Conservation (phyloP, 1,140 invertebrate genomes). For the Dinothrombium tinctorium region DNA sequence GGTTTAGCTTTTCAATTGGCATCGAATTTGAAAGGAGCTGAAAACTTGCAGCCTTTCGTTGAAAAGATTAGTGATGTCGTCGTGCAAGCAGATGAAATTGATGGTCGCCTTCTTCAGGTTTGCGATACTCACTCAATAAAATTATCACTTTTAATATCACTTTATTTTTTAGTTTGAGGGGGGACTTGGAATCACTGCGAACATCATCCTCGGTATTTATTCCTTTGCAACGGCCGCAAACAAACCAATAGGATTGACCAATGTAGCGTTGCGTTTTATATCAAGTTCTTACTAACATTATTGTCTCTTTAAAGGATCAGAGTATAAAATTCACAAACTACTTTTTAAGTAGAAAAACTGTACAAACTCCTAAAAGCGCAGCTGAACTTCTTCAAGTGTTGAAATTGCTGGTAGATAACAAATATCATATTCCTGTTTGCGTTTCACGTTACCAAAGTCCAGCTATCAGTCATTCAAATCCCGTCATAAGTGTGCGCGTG, state of each 20-base stretch:
- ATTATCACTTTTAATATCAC: conserved; percentile 1
- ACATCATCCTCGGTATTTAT: conserved; percentile 44
- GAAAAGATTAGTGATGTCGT: conserved; percentile 68
- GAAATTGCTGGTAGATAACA: conserved; percentile 37
- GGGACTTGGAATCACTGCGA: conserved; percentile 39
- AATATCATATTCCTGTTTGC: conserved; percentile 42
- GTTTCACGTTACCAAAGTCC: conserved; percentile 47
- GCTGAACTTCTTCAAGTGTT: conserved; percentile 51
- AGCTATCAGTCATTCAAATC: conserved; percentile 39
- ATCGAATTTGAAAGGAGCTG: conserved; percentile 30
- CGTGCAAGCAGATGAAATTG: conserved; percentile 81
- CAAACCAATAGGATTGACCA: conserved; percentile 34
- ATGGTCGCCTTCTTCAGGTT: conserved; percentile 40
- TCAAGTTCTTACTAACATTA: neutral
- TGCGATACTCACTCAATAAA: conserved; percentile 2
- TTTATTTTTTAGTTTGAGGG: conserved; percentile 61
- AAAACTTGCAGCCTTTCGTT: conserved; percentile 31
- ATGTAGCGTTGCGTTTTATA: conserved; percentile 14
- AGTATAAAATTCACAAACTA: conserved; percentile 74
- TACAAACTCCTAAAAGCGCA: conserved; percentile 57
- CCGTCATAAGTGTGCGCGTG: conserved; percentile 42
- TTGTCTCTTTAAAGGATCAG: conserved; percentile 40
- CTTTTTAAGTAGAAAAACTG: conserved; percentile 62
- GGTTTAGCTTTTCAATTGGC: conserved; percentile 44
- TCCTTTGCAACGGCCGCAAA: conserved; percentile 40